A percentile compares a stretch with the other conserved stretches of the same genome.
Conservation (phyloP, 2,113 vertebrate species). For the Hippocampus guttulatus region DNA sequence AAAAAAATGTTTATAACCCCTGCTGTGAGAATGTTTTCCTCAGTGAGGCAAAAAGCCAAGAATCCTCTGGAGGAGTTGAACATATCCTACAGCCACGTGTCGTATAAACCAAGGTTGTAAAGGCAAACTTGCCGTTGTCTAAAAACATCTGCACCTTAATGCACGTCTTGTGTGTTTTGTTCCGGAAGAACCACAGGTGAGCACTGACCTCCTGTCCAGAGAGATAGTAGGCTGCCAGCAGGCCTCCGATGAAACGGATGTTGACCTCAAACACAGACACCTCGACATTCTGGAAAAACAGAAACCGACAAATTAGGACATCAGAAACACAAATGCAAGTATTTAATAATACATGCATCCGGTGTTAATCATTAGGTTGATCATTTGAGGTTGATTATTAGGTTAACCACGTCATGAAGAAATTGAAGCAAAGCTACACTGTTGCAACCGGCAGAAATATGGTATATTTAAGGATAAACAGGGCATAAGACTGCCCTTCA, state of each 20-base stretch:
- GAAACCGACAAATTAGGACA: background rate
- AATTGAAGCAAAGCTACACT: background rate
- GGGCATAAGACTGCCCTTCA: too few relatives aligned
- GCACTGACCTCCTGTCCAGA: conserved; percentile 90
- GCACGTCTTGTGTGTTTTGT: too few relatives aligned
- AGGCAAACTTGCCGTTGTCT: background rate
- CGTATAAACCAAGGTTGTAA: too few relatives aligned
- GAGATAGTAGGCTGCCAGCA: conserved; percentile 91
- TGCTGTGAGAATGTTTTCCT: too few relatives aligned
- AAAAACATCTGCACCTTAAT: background rate
- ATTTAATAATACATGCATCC: background rate
- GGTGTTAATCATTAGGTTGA: background rate
- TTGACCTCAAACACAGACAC: conserved; percentile 98
- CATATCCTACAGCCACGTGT: too few relatives aligned
- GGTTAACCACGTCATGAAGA: background rate
- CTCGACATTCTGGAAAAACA: conserved; percentile 83
- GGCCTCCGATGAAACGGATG: conserved; percentile 93
- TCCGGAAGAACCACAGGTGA: background rate
- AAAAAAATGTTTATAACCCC: too few relatives aligned
- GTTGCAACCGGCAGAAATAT: background rate
- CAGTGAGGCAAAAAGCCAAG: too few relatives aligned
- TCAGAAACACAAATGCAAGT: background rate
- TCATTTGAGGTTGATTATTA: background rate
- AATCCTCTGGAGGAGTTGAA: too few relatives aligned
- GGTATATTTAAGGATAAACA: too few relatives aligned